Percentiles rank a stretch among this genome's conserved stretches.
phyloP scores from a whole-genome alignment of 2,113 vertebrate species.

The Platichthys stellatus region DNA sequence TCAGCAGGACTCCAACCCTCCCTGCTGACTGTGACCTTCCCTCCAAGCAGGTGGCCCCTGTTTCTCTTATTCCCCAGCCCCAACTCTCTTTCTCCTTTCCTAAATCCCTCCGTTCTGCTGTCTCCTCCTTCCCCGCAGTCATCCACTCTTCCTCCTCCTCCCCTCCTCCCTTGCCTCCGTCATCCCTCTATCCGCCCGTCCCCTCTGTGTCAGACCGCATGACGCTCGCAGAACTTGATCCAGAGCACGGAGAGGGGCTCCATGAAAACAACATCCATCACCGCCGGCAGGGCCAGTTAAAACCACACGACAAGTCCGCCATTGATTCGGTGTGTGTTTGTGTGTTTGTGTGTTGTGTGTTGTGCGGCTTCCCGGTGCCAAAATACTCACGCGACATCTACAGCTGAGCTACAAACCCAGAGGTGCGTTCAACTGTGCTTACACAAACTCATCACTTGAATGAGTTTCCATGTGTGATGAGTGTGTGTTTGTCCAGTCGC shows the following conservation, averaged over 20 bases:
- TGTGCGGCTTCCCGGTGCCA: constrained; percentile 7
- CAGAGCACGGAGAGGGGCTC: constrained; percentile 43
- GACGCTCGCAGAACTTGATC: constrained; percentile 62
- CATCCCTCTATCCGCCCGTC: constrained; percentile 55
- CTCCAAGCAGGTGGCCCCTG: constrained; percentile 44
- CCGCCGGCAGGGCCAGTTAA: constrained; percentile 25
- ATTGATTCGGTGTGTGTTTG: constrained; percentile 15
- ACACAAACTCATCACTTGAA: neutral
- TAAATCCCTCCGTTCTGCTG: constrained; percentile 28
- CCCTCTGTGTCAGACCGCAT: constrained; percentile 39
- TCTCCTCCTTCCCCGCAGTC: constrained; percentile 6
- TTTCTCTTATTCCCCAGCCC: constrained; percentile 4
- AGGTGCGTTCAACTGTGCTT: neutral
- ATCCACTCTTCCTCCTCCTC: constrained; percentile 25
- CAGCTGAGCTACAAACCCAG: neutral
- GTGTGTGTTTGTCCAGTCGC: constrained; percentile 12
- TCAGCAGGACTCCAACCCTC: constrained; percentile 55
- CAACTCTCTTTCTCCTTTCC: neutral
- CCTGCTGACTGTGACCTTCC: constrained; percentile 70
- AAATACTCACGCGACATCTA: neutral
- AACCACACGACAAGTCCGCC: constrained; percentile 39
- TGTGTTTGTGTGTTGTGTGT: neutral
- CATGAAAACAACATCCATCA: constrained; percentile 73
- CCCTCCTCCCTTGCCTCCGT: constrained; percentile 29
- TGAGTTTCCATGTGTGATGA: constrained; percentile 24